A percentile compares a stretch with the other conserved stretches of the same genome.
These are phyloP conservation scores for Passer montanus DNA, from an alignment of 2,113 vertebrate genomes.

Conservation along the genomic window DNA sequence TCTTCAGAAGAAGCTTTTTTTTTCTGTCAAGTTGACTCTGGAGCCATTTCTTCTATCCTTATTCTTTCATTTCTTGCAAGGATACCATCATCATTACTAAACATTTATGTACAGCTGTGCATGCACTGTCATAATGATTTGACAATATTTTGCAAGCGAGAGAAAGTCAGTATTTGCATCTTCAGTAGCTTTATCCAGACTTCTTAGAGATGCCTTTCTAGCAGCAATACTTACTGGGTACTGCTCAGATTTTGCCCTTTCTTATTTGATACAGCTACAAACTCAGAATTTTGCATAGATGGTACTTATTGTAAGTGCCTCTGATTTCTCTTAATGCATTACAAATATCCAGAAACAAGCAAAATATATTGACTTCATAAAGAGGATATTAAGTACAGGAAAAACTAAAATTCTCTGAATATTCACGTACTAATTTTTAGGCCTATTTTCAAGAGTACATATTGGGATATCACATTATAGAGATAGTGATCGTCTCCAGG, in stretches of 20 bases:
- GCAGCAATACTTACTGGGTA: not conserved
- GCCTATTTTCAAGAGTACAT: not conserved
- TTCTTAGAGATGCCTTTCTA: not conserved
- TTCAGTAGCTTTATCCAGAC: not conserved
- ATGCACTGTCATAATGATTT: not conserved
- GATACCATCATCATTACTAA: not conserved
- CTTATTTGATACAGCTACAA: not conserved
- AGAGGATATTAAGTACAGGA: not conserved
- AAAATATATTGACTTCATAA: not conserved
- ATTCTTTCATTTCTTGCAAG: not conserved
- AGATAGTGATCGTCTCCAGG: not conserved
- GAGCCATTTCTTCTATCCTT: not conserved
- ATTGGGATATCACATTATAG: not conserved
- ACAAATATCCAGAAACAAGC: not conserved
- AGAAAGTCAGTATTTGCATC: not conserved
- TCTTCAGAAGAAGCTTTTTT: not conserved
- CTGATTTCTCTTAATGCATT: not conserved
- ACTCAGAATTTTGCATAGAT: not conserved
- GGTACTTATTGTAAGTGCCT: not conserved
- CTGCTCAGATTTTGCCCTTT: not conserved
- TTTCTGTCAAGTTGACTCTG: not conserved
- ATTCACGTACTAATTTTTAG: not conserved
- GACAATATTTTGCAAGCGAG: not conserved
- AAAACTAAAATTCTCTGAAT: not conserved
- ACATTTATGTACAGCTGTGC: constrained; percentile 17